A percentile compares a stretch with the other conserved stretches of the same genome.
Evolutionary conservation across 1,140 invertebrate genomes (phyloP).

Genomic region (Aphis gossypii): DNA sequence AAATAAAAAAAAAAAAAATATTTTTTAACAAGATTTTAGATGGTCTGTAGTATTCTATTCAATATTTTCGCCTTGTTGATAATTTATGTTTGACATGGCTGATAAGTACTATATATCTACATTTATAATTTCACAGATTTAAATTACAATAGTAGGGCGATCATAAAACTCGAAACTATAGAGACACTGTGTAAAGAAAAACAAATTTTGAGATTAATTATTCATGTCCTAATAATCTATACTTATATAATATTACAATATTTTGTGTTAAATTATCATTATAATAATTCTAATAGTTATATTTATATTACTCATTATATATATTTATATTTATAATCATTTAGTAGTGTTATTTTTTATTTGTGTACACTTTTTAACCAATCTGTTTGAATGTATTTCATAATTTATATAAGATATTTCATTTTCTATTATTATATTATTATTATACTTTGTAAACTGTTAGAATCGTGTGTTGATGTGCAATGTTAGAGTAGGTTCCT

Average conservation of each 20-base stretch:
- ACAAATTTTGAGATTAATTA: neutral
- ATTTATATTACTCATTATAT: neutral
- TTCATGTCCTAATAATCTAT: neutral
- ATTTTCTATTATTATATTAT: slow-evolving; percentile 37
- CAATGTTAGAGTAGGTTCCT: slow-evolving; percentile 46
- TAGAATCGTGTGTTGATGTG: slow-evolving; percentile 52
- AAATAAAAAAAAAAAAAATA: too few species aligned
- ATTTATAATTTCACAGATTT: neutral
- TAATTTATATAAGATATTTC: slow-evolving; percentile 27
- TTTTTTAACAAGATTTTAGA: too few species aligned
- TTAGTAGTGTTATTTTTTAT: neutral
- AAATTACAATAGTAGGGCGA: neutral
- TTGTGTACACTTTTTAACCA: neutral
- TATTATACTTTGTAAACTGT: slow-evolving; percentile 30
- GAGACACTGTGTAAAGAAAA: neutral
- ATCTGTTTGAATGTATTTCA: neutral
- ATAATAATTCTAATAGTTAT: neutral
- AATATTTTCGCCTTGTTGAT: too few species aligned
- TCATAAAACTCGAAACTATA: neutral
- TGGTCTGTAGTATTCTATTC: too few species aligned
- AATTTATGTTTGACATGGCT: neutral
- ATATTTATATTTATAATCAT: neutral
- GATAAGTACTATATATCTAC: neutral
- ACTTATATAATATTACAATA: neutral
- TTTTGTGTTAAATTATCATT: neutral